These are phyloP conservation scores for Chaitophorus viminalis DNA, from an alignment of 2,888 invertebrate genomes.

Conservation along the genomic window DNA sequence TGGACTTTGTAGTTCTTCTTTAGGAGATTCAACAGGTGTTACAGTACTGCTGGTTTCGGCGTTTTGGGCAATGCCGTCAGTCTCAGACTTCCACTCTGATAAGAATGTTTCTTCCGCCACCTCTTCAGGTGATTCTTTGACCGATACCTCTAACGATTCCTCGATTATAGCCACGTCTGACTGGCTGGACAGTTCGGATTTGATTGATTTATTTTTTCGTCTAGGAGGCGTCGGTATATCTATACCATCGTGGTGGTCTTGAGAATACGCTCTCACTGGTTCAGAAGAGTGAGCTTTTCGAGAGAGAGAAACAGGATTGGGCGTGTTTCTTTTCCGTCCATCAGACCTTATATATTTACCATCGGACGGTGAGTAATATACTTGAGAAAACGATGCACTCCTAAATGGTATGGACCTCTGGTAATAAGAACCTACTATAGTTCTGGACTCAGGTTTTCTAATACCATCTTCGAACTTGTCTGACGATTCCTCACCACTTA, in stretches of 20 bases:
- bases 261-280: constrained; percentile 46
- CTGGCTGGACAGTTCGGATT: constrained; percentile 13
- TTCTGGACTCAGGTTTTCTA: constrained; percentile 72
- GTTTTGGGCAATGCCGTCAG: not conserved
- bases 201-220: constrained; percentile 43
- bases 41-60: not conserved
- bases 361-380: constrained; percentile 77
- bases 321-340: constrained; percentile 48
- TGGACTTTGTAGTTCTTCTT: constrained; percentile 68
- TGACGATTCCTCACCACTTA: constrained; percentile 63
- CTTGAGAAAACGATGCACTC: constrained; percentile 88
- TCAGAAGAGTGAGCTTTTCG: constrained; percentile 52
- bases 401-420: constrained; percentile 79
- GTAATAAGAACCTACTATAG: constrained; percentile 73
- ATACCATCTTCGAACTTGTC: constrained; percentile 69
- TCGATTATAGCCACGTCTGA: constrained; percentile 51
- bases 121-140: constrained; percentile 42
- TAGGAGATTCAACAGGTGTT: constrained; percentile 64
- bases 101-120: constrained; percentile 55
- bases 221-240: constrained; percentile 37
- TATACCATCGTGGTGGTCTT: constrained; percentile 29
- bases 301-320: constrained; percentile 29
- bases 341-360: constrained; percentile 71
- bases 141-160: constrained; percentile 28
- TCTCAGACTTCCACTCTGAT: constrained; percentile 53